Base-by-base conservation (phyloP, 2,113 vertebrate species). In the Scophthalmus maximus region DNA sequence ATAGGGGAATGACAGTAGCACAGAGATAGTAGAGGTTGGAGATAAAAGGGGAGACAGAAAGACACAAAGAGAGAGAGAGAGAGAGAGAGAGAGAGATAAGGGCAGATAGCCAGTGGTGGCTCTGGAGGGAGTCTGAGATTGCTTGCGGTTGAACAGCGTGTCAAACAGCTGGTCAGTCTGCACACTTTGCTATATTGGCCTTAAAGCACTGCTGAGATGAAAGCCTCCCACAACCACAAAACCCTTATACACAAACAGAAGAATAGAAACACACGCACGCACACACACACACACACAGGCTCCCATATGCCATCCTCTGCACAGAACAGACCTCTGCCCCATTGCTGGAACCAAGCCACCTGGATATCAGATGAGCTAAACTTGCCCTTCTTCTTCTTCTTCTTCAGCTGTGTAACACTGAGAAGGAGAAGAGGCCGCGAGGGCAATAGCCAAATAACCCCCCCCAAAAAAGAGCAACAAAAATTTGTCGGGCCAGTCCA, bases 131-230 rank as follows among this genome's bases (percentile, higher is more conserved):
- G 50, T 68, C 52, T 83, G 76, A 62, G 63, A 78, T 60, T 42
- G 60, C 65, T 81, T 73, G 59, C 62, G 60, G 67, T 52, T 75
- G 55, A 87, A 86, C 75, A 81, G 68, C 64, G 51, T 60, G 25
- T 79, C 72, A 78, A 82, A 68, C 77, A 86, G 79, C 78, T 80
- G 74, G 78, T 83, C 74, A 73, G 62, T 76, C 62, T 26, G 61
- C 18, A 69, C 60, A 72, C 72, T 91, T 89, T 87, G 67, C 81
- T 84, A 68, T 74, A 82, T 85, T 83, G 78, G 76, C 74, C 78
- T 87, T 82, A 84, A 84, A 86, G 71, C 57, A 82, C 69, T 64
- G 53, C 69, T 72, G 79, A 82, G 68, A 79, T 84, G 64, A 89
- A 87, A 86, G 69, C 66, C 63, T 64, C 46, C 26, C 51, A 66